Evolutionary conservation across 2,797 vertebrate genomes (phyloP).

Genomic region (Catamblyrhynchus diadema): DNA sequence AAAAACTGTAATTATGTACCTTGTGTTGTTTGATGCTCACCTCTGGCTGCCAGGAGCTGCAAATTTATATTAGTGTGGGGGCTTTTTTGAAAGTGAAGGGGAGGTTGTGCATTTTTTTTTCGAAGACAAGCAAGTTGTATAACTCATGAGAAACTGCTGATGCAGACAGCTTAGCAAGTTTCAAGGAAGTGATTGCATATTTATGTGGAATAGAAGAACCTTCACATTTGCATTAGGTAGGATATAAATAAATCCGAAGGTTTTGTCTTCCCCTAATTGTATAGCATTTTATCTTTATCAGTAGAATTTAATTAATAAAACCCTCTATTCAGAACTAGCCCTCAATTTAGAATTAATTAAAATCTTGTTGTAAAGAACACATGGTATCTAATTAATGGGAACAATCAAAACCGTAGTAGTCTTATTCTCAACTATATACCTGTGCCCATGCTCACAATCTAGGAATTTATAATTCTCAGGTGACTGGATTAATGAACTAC

Average conservation of each 20-base stretch:
- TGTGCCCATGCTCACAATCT: background rate
- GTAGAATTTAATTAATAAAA: background rate
- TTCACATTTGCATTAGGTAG: slow-evolving; percentile 26
- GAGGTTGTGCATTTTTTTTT: background rate
- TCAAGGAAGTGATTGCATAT: slow-evolving; percentile 30
- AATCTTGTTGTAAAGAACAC: background rate
- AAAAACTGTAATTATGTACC: background rate
- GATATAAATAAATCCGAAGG: slow-evolving; percentile 41
- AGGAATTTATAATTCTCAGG: background rate
- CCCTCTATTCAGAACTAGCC: background rate
- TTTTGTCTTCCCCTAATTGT: slow-evolving; percentile 1
- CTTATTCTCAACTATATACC: background rate
- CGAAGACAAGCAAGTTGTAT: background rate
- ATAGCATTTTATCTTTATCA: slow-evolving; percentile 5
- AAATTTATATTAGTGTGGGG: background rate
- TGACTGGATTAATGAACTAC: background rate
- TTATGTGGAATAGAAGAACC: slow-evolving; percentile 21
- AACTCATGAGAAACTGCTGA: slow-evolving; percentile 53
- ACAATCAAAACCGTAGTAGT: background rate
- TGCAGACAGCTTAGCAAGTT: slow-evolving; percentile 17
- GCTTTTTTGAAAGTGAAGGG: background rate
- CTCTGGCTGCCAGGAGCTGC: background rate
- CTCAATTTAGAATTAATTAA: background rate
- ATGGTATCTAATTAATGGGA: background rate
- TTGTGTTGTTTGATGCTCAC: background rate